phyloP scores from a whole-genome alignment of 37 sponge, comb jelly and placozoan species.

The Tethya wilhelma region DNA sequence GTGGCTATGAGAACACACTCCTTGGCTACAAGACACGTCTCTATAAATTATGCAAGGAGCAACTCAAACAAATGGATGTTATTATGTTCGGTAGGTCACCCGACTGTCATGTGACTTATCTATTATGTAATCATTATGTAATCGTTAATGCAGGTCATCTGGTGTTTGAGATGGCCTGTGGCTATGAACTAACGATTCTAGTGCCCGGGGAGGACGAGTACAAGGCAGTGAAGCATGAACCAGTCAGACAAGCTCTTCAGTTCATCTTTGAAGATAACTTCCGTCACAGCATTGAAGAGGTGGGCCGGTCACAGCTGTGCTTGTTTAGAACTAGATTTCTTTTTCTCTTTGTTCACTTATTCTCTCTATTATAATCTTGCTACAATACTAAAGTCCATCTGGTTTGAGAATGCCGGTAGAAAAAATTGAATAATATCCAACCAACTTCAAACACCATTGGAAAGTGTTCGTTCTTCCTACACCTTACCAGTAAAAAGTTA shows the following conservation, averaged over 20 bases:
- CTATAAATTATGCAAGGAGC: slow-evolving; percentile 8
- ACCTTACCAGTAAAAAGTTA: too few species aligned
- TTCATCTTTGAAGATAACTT: slow-evolving; percentile 35
- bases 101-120: too few species aligned
- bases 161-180: slow-evolving; percentile 67
- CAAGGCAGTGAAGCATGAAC: not conserved
- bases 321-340: too few species aligned
- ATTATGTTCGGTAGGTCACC: slow-evolving; percentile 52
- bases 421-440: too few species aligned
- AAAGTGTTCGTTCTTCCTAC: too few species aligned
- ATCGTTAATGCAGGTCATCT: slow-evolving; percentile 53
- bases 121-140: too few species aligned
- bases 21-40: slow-evolving; percentile 56
- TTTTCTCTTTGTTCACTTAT: too few species aligned
- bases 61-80: slow-evolving; percentile 25
- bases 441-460: too few species aligned
- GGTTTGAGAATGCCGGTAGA: too few species aligned
- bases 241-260: slow-evolving; percentile 10
- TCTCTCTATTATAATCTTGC: too few species aligned
- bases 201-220: slow-evolving; percentile 29
- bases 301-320: too few species aligned
- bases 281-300: slow-evolving; percentile 10
- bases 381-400: too few species aligned
- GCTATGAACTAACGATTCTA: slow-evolving; percentile 43
- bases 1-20: slow-evolving; percentile 62